Evolutionary conservation across 2,113 vertebrate species (phyloP).

Genomic region (Apteryx mantelli): DNA sequence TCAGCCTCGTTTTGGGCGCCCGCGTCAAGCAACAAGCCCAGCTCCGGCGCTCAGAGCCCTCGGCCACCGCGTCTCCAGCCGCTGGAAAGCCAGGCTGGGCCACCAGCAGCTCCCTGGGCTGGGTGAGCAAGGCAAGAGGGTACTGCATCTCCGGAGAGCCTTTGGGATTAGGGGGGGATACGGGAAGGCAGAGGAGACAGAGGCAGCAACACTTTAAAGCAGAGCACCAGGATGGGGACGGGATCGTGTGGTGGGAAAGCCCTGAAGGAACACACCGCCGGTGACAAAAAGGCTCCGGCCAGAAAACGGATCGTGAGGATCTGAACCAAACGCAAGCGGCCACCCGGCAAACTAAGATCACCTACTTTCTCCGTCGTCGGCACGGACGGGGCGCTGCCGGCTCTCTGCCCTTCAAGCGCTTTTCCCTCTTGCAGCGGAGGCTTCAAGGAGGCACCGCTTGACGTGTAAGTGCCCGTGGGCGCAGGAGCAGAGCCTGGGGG

Average conservation of each 20-base stretch:
- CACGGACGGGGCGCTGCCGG: not conserved
- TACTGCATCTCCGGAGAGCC: not conserved
- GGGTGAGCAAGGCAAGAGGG: fast-evolving
- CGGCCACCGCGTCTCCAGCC: not conserved
- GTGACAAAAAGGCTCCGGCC: not conserved
- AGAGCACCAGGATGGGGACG: fast-evolving
- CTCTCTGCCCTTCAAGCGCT: fast-evolving
- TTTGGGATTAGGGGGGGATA: not conserved
- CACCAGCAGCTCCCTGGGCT: not conserved
- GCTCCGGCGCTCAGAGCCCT: fast-evolving
- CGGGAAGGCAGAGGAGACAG: not conserved
- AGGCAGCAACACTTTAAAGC: not conserved
- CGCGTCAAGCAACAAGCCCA: fast-evolving
- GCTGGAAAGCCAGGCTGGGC: fast-evolving
- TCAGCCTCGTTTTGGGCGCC: not conserved
- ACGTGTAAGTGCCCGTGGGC: not conserved
- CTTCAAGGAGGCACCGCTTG: not conserved
- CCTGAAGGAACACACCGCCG: not conserved
- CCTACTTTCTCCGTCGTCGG: not conserved
- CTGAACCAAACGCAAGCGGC: not conserved
- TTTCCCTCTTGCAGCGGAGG: not conserved
- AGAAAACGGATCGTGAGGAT: not conserved
- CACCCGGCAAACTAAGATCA: not conserved
- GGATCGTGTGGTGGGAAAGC: not conserved
- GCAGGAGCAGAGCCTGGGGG: fast-evolving